These are phyloP conservation scores for Chesias legatella DNA, from an alignment of 2,888 invertebrate genomes.

Conservation along the genomic window DNA sequence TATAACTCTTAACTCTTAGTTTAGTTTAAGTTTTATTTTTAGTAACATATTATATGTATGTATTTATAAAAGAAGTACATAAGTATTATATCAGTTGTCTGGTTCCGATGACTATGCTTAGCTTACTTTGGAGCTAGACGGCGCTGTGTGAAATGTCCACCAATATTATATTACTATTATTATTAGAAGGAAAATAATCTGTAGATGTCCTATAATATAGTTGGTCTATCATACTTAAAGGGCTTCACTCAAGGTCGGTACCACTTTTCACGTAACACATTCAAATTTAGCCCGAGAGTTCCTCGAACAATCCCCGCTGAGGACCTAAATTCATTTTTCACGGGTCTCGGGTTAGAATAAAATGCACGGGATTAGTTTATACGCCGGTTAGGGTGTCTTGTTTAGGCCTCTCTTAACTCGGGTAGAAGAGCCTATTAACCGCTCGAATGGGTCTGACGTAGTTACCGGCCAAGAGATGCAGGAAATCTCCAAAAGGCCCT, in stretches of 20 bases:
- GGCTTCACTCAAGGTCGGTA: too few relatives aligned
- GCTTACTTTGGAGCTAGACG: too few relatives aligned
- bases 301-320: conserved; percentile 54
- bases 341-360: conserved; percentile 45
- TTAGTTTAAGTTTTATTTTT: too few relatives aligned
- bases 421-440: conserved; percentile 73
- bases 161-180: not conserved
- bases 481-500: too few relatives aligned
- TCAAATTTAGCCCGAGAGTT: conserved; percentile 25
- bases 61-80: too few relatives aligned
- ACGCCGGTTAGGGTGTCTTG: conserved; percentile 44
- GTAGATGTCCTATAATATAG: too few relatives aligned
- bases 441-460: conserved; percentile 64
- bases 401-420: conserved; percentile 56
- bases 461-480: conserved; percentile 31
- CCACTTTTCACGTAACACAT: too few relatives aligned
- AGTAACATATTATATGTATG: too few relatives aligned
- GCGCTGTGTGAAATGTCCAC: not conserved
- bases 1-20: too few relatives aligned
- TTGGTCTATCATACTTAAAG: too few relatives aligned
- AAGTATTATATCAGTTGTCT: too few relatives aligned
- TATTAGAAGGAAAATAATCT: not conserved
- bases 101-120: too few relatives aligned
- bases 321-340: conserved; percentile 63
- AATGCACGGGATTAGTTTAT: conserved; percentile 59